Evolutionary conservation across 1,140 invertebrate genomes (phyloP), one percentile per base, ranked within the genome.

Genomic region (Caenorhabditis inopinata): DNA sequence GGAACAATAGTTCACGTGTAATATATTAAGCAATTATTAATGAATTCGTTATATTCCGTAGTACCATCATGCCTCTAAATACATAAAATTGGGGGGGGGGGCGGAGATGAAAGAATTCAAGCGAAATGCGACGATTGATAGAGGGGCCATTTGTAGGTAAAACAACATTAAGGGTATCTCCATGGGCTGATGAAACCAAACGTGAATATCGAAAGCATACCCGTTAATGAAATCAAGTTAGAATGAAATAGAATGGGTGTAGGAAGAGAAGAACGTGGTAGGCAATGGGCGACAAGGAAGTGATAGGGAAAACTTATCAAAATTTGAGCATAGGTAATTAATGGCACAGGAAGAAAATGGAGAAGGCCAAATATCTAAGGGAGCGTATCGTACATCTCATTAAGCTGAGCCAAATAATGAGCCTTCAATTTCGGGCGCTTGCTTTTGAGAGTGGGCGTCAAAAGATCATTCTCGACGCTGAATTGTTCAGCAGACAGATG

Each of bases 361-460:
- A 16, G 1, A 14, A 0, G 27, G 14, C 3, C 14, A 58, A 58
- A 14, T 58, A 51, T 29, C 18, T 49, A 48, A 47, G 45, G 45
- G 48, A 75, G 47, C 48, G 32, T 75, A 9, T 42, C n/a, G 21
- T 49, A 75, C 82, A 83, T 83, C 16, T 14, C 47, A 23, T 35
- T 21, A 21, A 83, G 48, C 18, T 75, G 25, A 2, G 9, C 68
- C 25, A 27, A 12, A 42, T 51, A 83, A 35, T 68, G 82, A 21
- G 73, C 76, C 82, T 87, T 85, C 48, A 89, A 49, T 35, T 84
- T 49, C 27, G 86, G 88, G 25, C 89, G 86, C 78, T 97, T 97
- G 79, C 94, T 93, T 90, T 99, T 99, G 88, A 98, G 91, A 48
- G 96, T 98, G 45, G 97, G 96, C 45, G 97, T 98, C 29, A 99